A percentile compares a stretch with the other conserved stretches of the same genome.
These are phyloP conservation scores for Australoheros facetus DNA, from an alignment of 2,797 vertebrate genomes.

Conservation along the genomic window DNA sequence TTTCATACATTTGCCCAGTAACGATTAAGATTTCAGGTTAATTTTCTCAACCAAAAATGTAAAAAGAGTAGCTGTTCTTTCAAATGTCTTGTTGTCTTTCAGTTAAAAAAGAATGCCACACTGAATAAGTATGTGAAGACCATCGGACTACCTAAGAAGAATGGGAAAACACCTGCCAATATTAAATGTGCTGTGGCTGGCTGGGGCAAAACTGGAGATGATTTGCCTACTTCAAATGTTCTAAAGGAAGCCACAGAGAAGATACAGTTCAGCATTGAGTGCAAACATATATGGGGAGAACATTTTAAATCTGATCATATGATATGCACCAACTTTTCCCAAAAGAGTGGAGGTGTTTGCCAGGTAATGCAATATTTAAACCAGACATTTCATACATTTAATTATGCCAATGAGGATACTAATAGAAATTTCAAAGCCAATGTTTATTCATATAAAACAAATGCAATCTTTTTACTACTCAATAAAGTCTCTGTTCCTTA, in stretches of 20 bases:
- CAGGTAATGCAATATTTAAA: constrained; percentile 48
- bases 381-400: too few species aligned
- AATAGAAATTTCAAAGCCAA: not conserved
- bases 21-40: too few species aligned
- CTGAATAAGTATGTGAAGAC: constrained; percentile 56
- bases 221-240: constrained; percentile 14
- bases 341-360: constrained; percentile 60
- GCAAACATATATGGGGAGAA: not conserved
- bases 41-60: too few species aligned
- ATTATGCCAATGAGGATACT: too few species aligned
- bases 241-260: constrained; percentile 61
- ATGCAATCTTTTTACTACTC: not conserved
- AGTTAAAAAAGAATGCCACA: constrained; percentile 63
- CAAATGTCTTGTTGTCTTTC: not conserved
- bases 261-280: constrained; percentile 17
- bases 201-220: constrained; percentile 56
- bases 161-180: not conserved
- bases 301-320: constrained; percentile 39
- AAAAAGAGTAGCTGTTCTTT: not conserved
- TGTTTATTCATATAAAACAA: not conserved
- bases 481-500: not conserved
- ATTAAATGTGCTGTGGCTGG: constrained; percentile 67
- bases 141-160: constrained; percentile 56
- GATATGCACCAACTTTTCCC: constrained; percentile 68
- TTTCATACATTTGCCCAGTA: too few species aligned